phyloP scores from a whole-genome alignment of 2,113 vertebrate genomes.

The Oreochromis spilurus region DNA sequence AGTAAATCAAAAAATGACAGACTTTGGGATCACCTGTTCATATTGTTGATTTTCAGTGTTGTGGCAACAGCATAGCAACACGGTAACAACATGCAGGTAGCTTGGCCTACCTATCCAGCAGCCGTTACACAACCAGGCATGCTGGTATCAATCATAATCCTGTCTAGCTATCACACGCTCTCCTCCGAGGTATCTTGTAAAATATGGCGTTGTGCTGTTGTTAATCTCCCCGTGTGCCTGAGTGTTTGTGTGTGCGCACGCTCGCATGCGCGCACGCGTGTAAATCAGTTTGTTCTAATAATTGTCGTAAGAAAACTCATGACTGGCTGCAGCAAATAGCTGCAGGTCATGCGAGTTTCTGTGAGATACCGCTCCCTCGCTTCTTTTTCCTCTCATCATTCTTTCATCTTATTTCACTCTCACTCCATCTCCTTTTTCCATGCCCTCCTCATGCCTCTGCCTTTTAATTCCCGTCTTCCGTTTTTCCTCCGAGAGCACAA shows the following conservation, averaged over 20 bases:
- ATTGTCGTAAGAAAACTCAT: conserved; percentile 30
- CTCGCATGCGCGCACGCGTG: neutral
- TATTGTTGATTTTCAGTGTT: neutral
- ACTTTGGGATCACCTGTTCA: neutral
- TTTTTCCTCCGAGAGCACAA: conserved; percentile 4
- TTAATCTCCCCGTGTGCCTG: neutral
- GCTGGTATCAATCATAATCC: conserved; percentile 6
- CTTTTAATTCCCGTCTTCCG: conserved; percentile 22
- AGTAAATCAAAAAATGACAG: neutral
- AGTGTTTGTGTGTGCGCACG: neutral
- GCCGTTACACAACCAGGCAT: neutral
- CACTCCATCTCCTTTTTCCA: neutral
- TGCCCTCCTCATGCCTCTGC: neutral
- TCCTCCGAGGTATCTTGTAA: conserved; percentile 18
- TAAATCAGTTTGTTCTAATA: conserved; percentile 28
- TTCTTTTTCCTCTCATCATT: neutral
- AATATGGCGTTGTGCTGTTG: neutral
- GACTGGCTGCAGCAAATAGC: conserved; percentile 11
- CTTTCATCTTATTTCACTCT: conserved; percentile 6
- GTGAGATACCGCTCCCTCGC: neutral
- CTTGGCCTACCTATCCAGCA: neutral
- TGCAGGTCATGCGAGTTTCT: conserved; percentile 10
- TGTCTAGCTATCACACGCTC: neutral
- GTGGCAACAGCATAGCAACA: neutral
- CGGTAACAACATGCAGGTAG: neutral